Evolutionary conservation across 2,797 vertebrate species (phyloP), one percentile per base, ranked within the genome.

Genomic region (Eleutherodactylus coqui): DNA sequence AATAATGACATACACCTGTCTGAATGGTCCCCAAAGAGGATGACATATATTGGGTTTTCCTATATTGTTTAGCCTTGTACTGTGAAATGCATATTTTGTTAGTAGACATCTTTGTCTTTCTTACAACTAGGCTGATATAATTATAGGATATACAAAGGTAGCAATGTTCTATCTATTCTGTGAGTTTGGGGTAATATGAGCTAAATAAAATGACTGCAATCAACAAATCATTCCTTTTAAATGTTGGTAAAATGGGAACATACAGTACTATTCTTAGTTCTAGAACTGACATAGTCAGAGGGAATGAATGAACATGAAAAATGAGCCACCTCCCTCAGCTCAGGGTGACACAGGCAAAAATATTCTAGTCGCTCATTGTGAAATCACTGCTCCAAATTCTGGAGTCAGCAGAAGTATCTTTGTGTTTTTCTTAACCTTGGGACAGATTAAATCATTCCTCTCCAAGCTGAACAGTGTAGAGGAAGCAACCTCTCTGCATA

Each of bases 401-500:
- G 32, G 32, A 82, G 85, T 69, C 85, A 86, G 85, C 79, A 69
- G 72, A 80, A 86, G 79, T 55, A 86, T 82, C 79, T 77, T 75
- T 78, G 51, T 87, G 41, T 91, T 91, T 91, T 87, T 89, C 92
- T 93, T 93, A 94, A 94, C 92, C 92, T 93, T 94, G 93, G 90
- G 92, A 94, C 89, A 93, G 92, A 94, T 94, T 93, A 93, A 93
- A 93, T 94, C 92, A 93, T 91, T 91, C 89, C 89, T 92, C 90
- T 87, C 89, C 17, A 82, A 86, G 90, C 49, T 80, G 90, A 91
- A 90, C 87, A 84, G 90, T 94, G 92, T 83, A 91, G 91, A 90
- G 92, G 91, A 93, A 92, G 92, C 92, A 90, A 75, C 90, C 93
- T 92, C 91, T 89, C 90, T 89, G 86, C 88, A 92, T 89, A 91